Percentiles rank a stretch among this genome's conserved stretches.
These are phyloP conservation scores for Drosophila ohnishii DNA, from an alignment of 1,140 invertebrate species.

Conservation along the genomic window DNA sequence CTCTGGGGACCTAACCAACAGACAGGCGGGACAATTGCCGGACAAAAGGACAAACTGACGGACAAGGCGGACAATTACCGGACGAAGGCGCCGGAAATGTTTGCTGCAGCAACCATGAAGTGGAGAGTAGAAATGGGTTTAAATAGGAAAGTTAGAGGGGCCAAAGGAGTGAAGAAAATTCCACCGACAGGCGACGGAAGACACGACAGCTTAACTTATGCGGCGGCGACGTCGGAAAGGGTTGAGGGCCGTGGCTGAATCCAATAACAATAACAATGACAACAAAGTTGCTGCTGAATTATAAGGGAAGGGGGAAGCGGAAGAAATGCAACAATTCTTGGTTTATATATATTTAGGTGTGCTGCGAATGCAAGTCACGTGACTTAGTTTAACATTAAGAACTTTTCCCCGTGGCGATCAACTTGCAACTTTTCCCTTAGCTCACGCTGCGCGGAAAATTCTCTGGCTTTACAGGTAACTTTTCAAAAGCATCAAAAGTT, in stretches of 20 bases:
- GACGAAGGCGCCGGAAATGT: constrained; percentile 58
- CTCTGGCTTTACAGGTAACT: constrained; percentile 2
- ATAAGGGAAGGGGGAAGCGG: not conserved
- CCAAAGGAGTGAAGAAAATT: constrained; percentile 39
- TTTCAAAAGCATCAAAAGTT: constrained; percentile 17
- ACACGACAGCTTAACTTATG: constrained; percentile 55
- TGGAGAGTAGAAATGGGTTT: constrained; percentile 18
- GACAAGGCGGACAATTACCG: constrained; percentile 29
- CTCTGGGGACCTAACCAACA: constrained; percentile 22
- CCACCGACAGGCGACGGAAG: constrained; percentile 37
- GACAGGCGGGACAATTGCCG: constrained; percentile 24
- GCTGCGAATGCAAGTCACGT: constrained; percentile 53
- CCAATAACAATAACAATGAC: constrained; percentile 49
- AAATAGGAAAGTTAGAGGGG: constrained; percentile 1
- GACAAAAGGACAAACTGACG: constrained; percentile 11
- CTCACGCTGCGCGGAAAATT: constrained; percentile 7
- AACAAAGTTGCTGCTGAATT: constrained; percentile 42
- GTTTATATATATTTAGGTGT: not conserved
- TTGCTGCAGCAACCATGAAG: constrained; percentile 32
- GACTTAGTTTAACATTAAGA: constrained; percentile 46
- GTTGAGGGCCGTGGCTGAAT: constrained; percentile 38
- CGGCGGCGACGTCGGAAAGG: constrained; percentile 15
- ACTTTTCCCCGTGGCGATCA: constrained; percentile 20
- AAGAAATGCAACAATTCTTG: constrained; percentile 28
- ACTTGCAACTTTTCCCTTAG: constrained; percentile 13